Percentiles rank a stretch among this genome's conserved stretches.
These are phyloP conservation scores for Lampris incognitus DNA, from an alignment of 2,113 vertebrate genomes.

Conservation along the genomic window DNA sequence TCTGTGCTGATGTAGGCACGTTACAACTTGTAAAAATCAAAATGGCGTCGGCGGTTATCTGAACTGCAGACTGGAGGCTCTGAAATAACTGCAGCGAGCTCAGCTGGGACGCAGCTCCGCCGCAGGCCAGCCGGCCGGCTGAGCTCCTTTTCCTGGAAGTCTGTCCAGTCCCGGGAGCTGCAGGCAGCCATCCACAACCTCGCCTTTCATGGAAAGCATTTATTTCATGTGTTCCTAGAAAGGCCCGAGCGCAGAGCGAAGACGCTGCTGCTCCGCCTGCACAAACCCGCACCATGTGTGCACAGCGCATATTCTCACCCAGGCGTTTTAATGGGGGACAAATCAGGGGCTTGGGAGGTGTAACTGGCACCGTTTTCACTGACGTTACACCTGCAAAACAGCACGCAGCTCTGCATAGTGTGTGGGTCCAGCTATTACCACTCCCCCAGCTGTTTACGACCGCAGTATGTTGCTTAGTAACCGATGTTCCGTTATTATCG, in stretches of 20 bases:
- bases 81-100: constrained; percentile 26
- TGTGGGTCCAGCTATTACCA: too few species aligned
- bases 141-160: constrained; percentile 64
- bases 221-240: constrained; percentile 37
- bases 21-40: not conserved
- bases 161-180: constrained; percentile 34
- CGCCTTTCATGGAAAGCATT: constrained; percentile 31
- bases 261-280: constrained; percentile 21
- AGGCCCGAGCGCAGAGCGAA: not conserved
- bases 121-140: constrained; percentile 7
- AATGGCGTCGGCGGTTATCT: not conserved
- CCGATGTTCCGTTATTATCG: too few species aligned
- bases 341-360: not conserved
- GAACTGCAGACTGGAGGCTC: not conserved
- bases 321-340: not conserved
- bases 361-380: not conserved
- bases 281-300: constrained; percentile 26
- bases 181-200: constrained; percentile 25
- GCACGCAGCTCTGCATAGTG: too few species aligned
- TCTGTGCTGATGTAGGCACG: not conserved
- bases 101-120: not conserved
- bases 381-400: not conserved
- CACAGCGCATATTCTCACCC: not conserved
- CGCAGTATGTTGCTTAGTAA: too few species aligned
- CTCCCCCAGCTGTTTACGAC: too few species aligned